Evolutionary conservation across 2,113 vertebrate species (phyloP).

Genomic region (Chloroceryle aenea): DNA sequence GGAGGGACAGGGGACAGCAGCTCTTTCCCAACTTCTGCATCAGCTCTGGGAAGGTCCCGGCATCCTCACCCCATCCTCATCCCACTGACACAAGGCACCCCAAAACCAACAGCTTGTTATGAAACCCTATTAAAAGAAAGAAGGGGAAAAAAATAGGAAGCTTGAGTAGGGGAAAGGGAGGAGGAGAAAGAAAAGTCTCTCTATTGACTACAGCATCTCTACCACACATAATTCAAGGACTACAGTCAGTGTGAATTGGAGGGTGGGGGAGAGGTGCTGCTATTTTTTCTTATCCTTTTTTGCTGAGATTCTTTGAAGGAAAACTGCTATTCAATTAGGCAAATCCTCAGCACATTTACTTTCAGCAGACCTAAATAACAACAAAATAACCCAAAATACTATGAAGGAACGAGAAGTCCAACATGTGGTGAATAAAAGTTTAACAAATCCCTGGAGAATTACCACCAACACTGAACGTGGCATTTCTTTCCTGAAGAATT

Average conservation of each 20-base stretch:
- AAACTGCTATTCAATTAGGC: conserved; percentile 36
- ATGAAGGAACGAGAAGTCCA: background rate
- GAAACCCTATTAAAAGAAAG: background rate
- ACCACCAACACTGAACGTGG: background rate
- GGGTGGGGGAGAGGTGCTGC: background rate
- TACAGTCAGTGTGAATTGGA: background rate
- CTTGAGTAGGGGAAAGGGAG: background rate
- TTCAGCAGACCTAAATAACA: conserved; percentile 49
- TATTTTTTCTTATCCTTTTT: background rate
- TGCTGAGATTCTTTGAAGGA: background rate
- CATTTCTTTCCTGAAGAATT: conserved; percentile 9
- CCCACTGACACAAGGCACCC: background rate
- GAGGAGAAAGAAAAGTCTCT: background rate
- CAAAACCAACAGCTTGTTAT: background rate
- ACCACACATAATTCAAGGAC: conserved; percentile 51
- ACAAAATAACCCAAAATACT: conserved; percentile 26
- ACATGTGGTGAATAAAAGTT: conserved; percentile 24
- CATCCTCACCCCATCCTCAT: background rate
- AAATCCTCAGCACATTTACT: conserved; percentile 53
- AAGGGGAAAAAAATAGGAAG: background rate
- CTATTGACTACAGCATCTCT: conserved; percentile 52
- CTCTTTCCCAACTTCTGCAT: background rate
- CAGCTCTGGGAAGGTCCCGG: background rate
- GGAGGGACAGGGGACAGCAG: too few relatives aligned
- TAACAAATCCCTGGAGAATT: conserved; percentile 32